phyloP scores from a whole-genome alignment of 2,888 invertebrate species.

The Hypomecis atomaria region DNA sequence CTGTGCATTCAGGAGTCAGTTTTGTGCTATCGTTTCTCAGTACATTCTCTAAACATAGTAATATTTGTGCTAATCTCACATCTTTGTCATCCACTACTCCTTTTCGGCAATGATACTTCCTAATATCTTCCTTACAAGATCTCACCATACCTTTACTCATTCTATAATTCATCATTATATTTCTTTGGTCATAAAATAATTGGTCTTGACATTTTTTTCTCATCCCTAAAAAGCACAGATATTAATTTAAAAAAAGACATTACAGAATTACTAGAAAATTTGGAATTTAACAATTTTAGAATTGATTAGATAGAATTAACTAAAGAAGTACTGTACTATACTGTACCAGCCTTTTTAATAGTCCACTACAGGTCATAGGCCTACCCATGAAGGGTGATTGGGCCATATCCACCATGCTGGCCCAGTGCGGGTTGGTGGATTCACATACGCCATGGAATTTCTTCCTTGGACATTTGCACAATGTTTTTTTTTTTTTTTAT shows the following conservation, averaged over 20 bases:
- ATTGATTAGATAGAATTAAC: too few relatives aligned
- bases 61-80: constrained; percentile 93
- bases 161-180: constrained; percentile 95
- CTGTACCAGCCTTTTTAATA: too few relatives aligned
- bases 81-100: constrained; percentile 92
- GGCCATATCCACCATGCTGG: too few relatives aligned
- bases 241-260: constrained; percentile 11
- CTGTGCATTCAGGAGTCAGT: constrained; percentile 91
- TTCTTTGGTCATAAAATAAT: constrained; percentile 92
- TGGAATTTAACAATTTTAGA: too few relatives aligned
- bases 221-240: constrained; percentile 71
- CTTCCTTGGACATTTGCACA: too few relatives aligned
- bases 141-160: constrained; percentile 94
- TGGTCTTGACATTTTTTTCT: constrained; percentile 91
- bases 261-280: neutral
- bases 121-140: constrained; percentile 96
- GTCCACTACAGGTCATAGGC: too few relatives aligned
- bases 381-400: too few relatives aligned
- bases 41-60: constrained; percentile 95
- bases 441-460: too few relatives aligned
- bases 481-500: too few relatives aligned
- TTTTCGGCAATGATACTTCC: constrained; percentile 92
- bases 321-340: too few relatives aligned
- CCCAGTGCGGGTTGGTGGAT: too few relatives aligned
- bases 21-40: constrained; percentile 89